Base-by-base conservation (phyloP, 1,140 invertebrate species). In the Brachystomella parvula region DNA sequence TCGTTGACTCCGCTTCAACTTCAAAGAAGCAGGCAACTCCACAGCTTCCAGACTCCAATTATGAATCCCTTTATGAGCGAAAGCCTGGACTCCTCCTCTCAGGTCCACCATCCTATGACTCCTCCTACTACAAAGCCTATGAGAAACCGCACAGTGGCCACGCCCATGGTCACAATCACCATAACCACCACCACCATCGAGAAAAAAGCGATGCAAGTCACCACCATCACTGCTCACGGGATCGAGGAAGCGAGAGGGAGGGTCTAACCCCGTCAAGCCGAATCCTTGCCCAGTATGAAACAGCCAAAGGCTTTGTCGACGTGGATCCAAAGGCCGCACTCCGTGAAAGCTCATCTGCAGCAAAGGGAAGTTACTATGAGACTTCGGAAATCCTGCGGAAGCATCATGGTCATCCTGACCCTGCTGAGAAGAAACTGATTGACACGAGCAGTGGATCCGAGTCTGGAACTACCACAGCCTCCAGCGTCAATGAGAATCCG, bases 101-200 rank as follows among this genome's bases (percentile, higher is more conserved):
- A 3, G 71, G 68, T n/a, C 71, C 71, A 15, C 71, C 71, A 21
- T 69, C 69, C 30, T 73, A 70, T 28, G 71, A 73, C 17, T 73
- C 71, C 12, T 63, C 47, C 35, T 73, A 68, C 32, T 70, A 57
- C 62, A 73, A 73, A 56, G 53, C 60, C 0, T 17, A n/a, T 60
- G 58, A 35, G 3, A 60, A 35, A 60, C 19, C 58, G 3, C 58
- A 60, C 3, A 9, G 9, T 9, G 58, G 12, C 15, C 58, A 30
- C 26, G 58, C 58, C 9, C 58, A 32, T 33, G 29, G 57, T 47
- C 44, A 61, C 24, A 56, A 60, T 33, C 47, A 26, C 44, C 64
- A 69, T 33, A n/a, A n/a, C n/a, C 32, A 69, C 47, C 67, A 64
- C 58, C 32, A 44, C 49, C 32, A 49, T 21, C 29, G 69, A 12